Evolutionary conservation across 2,113 vertebrate genomes (phyloP), one percentile per base, ranked within the genome.

Genomic region (Erinaceus europaeus): DNA sequence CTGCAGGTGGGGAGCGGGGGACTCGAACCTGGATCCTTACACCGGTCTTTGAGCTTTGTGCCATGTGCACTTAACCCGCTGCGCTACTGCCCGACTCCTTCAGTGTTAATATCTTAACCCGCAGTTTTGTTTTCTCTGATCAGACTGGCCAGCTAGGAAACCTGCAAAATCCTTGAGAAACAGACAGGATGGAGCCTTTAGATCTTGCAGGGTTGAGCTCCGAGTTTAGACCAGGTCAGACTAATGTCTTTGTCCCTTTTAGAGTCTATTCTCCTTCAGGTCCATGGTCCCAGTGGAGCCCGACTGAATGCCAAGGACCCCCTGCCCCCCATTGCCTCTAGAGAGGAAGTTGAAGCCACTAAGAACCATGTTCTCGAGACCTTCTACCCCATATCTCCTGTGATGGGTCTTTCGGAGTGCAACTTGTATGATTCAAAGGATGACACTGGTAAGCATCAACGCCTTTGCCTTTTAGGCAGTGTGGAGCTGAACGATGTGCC

Each of bases 371-470:
- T 91, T 64, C 95, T 99, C 50, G 97, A 99, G 89, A 96, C 97
- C 17, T 98, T 99, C 93, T 97, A 98, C 77, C 99, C 99, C 12
- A 97, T 99, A 48, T 97, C 98, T 0, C 99, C 99, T 11, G 98
- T 97, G 2, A 98, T 99, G 1, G 98, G 98, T 92, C 98, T 99
- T 84, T 98, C 98, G 95, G 97, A 98, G 68, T 95, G 96, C 64
- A 87, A 97, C 0, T 95, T 98, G 27, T 99, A 99, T 94, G 88
- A 96, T 10, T 94, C 97, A 48, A 93, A 95, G 8, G 97, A 97
- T 0, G 89, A 97, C 44, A 96, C 97, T 76, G 98, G 99, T 98
- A 93, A 76, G 86, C 42, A 12, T 5, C 27, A 23, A 11, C 50
- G 75, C 61, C 65, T 76, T 27, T n/a, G 29, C n/a, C 23, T 40